phyloP scores from a whole-genome alignment of 2,113 vertebrate species.

The Proterorhinus semilunaris region DNA sequence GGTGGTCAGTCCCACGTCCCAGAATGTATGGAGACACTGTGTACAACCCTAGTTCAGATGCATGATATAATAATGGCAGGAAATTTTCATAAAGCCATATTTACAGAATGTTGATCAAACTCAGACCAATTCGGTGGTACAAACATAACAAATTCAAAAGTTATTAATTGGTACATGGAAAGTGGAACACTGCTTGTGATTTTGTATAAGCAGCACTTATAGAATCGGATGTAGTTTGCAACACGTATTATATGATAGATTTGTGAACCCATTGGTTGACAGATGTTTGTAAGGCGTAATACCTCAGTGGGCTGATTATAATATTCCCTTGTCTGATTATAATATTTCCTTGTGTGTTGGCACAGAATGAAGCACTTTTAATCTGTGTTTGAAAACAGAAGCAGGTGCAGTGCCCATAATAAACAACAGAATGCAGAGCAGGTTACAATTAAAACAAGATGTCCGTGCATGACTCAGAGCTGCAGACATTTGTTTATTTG shows the following conservation, averaged over 20 bases:
- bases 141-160: too few relatives aligned
- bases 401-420: constrained; percentile 63
- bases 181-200: too few relatives aligned
- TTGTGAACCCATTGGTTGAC: constrained; percentile 32
- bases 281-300: constrained; percentile 40
- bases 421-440: constrained; percentile 38
- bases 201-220: neutral
- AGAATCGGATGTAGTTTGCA: constrained; percentile 6
- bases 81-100: neutral
- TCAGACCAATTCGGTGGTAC: too few relatives aligned
- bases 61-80: neutral
- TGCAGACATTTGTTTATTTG: constrained; percentile 22
- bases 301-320: constrained; percentile 31
- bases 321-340: constrained; percentile 13
- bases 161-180: too few relatives aligned
- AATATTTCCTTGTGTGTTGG: constrained; percentile 23
- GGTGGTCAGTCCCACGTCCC: constrained; percentile 42
- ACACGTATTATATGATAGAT: constrained; percentile 51
- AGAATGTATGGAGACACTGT: constrained; percentile 19
- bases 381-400: constrained; percentile 55
- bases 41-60: neutral
- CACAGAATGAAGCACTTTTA: constrained; percentile 21
- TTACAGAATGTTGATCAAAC: too few relatives aligned
- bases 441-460: constrained; percentile 63
- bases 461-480: constrained; percentile 46